These are phyloP conservation scores for Merodon equestris DNA, from an alignment of 2,888 invertebrate species.

Conservation along the genomic window DNA sequence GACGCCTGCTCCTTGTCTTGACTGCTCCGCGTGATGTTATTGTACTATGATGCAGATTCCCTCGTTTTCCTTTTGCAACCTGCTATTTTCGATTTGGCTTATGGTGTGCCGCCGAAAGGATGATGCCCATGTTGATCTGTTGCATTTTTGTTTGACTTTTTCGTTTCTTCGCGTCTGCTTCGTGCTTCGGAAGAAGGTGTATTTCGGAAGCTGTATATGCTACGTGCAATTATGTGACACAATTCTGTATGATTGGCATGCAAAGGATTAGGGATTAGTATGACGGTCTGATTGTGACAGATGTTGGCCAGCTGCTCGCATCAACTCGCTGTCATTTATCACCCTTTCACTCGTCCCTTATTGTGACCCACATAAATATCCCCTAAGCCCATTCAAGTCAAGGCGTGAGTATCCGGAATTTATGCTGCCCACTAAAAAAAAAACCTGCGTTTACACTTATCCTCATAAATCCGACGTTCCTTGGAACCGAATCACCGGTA, in stretches of 20 bases:
- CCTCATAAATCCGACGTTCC: not conserved
- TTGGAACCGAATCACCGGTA: conserved; percentile 33
- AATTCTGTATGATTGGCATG: conserved; percentile 55
- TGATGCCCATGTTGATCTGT: too few relatives aligned
- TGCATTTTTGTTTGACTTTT: conserved; percentile 42
- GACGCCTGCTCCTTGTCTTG: conserved; percentile 60
- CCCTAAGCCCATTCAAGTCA: too few relatives aligned
- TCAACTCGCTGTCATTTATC: too few relatives aligned
- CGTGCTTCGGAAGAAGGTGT: conserved; percentile 30
- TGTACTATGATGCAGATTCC: conserved; percentile 44
- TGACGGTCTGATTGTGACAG: too few relatives aligned
- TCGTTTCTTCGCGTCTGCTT: conserved; percentile 47
- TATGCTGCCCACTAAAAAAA: too few relatives aligned
- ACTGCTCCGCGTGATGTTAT: conserved; percentile 56
- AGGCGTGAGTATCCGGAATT: too few relatives aligned
- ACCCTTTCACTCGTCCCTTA: too few relatives aligned
- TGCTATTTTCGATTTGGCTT: conserved; percentile 10
- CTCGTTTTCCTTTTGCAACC: conserved; percentile 27
- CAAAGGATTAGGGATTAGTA: conserved; percentile 23
- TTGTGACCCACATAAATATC: too few relatives aligned
- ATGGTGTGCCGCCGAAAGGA: not conserved
- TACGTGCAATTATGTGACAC: conserved; percentile 61
- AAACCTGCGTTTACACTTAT: not conserved
- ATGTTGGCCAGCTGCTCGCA: too few relatives aligned
- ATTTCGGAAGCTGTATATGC: conserved; percentile 63